These are phyloP conservation scores for Ciconia boyciana DNA, from an alignment of 2,113 vertebrate species.

Conservation along the genomic window DNA sequence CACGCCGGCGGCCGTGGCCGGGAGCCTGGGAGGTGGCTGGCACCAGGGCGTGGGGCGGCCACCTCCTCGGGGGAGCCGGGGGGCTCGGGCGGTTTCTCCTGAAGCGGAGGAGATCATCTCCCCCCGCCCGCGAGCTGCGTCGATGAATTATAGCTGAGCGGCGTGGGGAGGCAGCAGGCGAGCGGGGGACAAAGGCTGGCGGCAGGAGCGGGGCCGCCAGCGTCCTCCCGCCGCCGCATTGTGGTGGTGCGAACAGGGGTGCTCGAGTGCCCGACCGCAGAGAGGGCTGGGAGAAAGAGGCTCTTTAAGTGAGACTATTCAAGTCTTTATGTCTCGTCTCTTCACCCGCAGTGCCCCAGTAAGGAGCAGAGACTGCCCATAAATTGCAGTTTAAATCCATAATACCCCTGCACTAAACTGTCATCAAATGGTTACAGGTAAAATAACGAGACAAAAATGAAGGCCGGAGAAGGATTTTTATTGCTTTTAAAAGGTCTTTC, in stretches of 20 bases:
- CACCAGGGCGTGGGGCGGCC: accelerated
- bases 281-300: background rate
- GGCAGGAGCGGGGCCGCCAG: background rate
- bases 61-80: background rate
- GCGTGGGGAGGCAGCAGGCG: background rate
- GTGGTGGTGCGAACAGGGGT: background rate
- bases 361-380: conserved; percentile 6
- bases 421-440: conserved; percentile 39
- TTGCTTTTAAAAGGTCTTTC: conserved; percentile 58
- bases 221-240: background rate
- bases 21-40: background rate
- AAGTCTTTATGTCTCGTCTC: conserved; percentile 21
- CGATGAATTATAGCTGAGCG: background rate
- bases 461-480: conserved; percentile 53
- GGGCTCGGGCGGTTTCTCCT: background rate
- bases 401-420: conserved; percentile 22
- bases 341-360: conserved; percentile 17
- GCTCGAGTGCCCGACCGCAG: background rate
- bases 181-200: background rate
- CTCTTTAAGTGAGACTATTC: conserved; percentile 17
- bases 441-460: conserved; percentile 52
- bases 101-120: background rate
- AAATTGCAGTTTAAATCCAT: conserved; percentile 48
- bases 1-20: accelerated
- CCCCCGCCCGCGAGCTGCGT: background rate